Evolutionary conservation across 2,113 vertebrate genomes (phyloP), one percentile per base, ranked within the genome.

Genomic region (Dromas ardeola): DNA sequence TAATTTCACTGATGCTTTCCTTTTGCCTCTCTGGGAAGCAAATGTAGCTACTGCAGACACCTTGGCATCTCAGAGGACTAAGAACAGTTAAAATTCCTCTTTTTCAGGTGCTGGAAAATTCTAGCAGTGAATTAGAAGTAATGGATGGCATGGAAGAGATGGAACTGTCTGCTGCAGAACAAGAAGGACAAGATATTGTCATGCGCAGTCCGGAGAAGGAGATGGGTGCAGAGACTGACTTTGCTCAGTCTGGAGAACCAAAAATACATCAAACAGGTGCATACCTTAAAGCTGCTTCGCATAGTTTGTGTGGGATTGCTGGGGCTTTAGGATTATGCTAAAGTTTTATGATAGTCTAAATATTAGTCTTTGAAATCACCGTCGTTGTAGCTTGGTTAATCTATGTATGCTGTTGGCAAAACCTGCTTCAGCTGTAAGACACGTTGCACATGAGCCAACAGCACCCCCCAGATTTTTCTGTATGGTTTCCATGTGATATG

Each of bases 191-290:
- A 7, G 97, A 97, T 30, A 16, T 91, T 5, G 9, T 80, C 63
- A 96, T 97, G 96, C 18, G 49, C 86, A 96, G 96, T 27, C 97
- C 83, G 0, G 96, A 94, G 72, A 88, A 90, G 63, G 83, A 50
- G 70, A 63, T 20, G 5, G 10, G 26, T 19, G 10, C 47, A 23
- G 55, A 49, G 6, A 22, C 45, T 8, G 10, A n/a, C 58, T 29
- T 29, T 10, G 27, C n/a, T 80, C 36, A 26, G 10, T 18, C 86
- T 70, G 84, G 25, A 95, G 81, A 93, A 56, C 45, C 49, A 62
- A 42, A 94, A 8, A 26, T 8, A 3, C 78, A 49, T 45, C 70
- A 22, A 5, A 47, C 67, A 77, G 91, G 97, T 97, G 21, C 11
- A 3, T 22, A 4, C 66, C 59, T 36, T 25, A 12, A 23, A 50